A percentile compares a stretch with the other conserved stretches of the same genome.
phyloP scores from a whole-genome alignment of 1,140 invertebrate genomes.

The Dreissena polymorpha region DNA sequence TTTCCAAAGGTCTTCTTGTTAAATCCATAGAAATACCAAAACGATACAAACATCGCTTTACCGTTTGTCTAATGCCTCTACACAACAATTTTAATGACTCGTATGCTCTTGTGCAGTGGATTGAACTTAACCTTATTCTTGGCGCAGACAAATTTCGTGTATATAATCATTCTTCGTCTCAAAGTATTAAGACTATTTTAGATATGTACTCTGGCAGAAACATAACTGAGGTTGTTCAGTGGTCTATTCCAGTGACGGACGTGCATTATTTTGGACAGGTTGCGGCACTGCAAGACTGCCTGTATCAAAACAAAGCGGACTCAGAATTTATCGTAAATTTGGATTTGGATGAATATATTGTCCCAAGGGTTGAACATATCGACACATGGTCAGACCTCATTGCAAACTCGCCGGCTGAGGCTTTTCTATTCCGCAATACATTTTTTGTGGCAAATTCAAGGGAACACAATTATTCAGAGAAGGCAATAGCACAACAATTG shows the following conservation, averaged over 20 bases:
- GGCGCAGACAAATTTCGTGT: conserved; percentile 94
- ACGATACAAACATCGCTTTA: conserved; percentile 80
- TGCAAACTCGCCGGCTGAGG: background rate
- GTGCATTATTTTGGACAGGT: conserved; percentile 65
- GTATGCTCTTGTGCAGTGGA: conserved; percentile 92
- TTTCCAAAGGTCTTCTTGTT: background rate
- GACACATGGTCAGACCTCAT: conserved; percentile 20
- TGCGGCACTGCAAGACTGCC: conserved; percentile 31
- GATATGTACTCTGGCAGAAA: conserved; percentile 84
- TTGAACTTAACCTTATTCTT: conserved; percentile 92
- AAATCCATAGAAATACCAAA: background rate
- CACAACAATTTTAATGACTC: conserved; percentile 92
- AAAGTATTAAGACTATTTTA: conserved; percentile 85
- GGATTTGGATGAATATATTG: conserved; percentile 43
- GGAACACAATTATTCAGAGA: background rate
- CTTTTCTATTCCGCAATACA: conserved; percentile 24
- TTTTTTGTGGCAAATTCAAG: conserved; percentile 47
- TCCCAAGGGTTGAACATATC: background rate
- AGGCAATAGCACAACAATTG: conserved; percentile 1
- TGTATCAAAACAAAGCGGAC: conserved; percentile 4
- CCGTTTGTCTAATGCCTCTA: conserved; percentile 95
- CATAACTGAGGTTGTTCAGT: conserved; percentile 90
- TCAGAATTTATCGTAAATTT: conserved; percentile 39
- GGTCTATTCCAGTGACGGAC: conserved; percentile 85
- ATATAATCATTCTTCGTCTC: conserved; percentile 94